Evolutionary conservation across 2,888 invertebrate species (phyloP).

Genomic region (Rotaria macrura): DNA sequence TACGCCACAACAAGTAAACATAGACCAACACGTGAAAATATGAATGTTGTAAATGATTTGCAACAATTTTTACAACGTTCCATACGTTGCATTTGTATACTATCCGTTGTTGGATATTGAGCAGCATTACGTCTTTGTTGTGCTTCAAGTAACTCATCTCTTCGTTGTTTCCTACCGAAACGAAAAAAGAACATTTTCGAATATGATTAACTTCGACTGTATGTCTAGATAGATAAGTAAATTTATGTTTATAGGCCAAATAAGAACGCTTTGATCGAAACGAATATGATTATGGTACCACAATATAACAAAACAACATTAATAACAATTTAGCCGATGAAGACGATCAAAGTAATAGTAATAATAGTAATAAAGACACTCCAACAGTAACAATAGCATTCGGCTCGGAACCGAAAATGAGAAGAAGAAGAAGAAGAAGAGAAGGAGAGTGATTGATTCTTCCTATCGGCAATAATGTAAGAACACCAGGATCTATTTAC

Average conservation of each 20-base stretch:
- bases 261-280: not conserved
- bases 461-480: not conserved
- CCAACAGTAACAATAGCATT: not conserved
- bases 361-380: not conserved
- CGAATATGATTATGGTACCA: not conserved
- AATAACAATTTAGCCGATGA: not conserved
- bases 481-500: not conserved
- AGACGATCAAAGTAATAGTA: not conserved
- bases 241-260: not conserved
- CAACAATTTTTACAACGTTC: conserved; percentile 30
- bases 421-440: not conserved
- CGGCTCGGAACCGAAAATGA: not conserved
- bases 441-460: not conserved
- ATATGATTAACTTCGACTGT: not conserved
- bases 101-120: not conserved
- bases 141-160: not conserved
- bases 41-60: conserved; percentile 28
- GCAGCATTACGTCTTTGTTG: not conserved
- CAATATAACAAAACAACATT: not conserved
- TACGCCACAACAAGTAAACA: conserved; percentile 32
- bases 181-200: not conserved
- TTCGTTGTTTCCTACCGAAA: conserved; percentile 10
- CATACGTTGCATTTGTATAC: conserved; percentile 18
- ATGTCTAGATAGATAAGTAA: too few species aligned
- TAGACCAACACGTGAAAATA: conserved; percentile 33